These are phyloP conservation scores for Rhopilema esculentum DNA, from an alignment of 30 jellyfish, hydroid and myxozoan species.

Conservation along the genomic window DNA sequence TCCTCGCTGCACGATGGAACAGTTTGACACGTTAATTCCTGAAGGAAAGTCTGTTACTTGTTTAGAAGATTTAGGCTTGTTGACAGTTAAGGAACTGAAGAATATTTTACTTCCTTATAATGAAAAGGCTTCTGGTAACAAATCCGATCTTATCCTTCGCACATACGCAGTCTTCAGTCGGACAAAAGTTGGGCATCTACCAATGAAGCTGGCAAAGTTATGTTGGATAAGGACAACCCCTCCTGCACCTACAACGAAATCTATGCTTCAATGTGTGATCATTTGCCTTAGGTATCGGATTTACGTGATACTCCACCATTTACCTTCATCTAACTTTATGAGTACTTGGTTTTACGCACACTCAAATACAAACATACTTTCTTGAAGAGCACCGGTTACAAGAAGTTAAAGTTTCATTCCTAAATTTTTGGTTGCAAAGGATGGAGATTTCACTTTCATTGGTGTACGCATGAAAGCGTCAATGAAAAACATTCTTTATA, in stretches of 20 bases:
- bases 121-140: too few species aligned
- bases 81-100: too few species aligned
- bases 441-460: slow-evolving; percentile 2
- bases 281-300: slow-evolving; percentile 11
- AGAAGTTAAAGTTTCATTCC: slow-evolving; percentile 20
- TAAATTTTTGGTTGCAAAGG: slow-evolving; percentile 36
- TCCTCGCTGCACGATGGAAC: too few species aligned
- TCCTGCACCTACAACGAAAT: slow-evolving; percentile 12
- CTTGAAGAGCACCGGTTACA: slow-evolving; percentile 18
- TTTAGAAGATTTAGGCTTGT: too few species aligned
- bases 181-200: neutral
- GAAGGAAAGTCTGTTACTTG: too few species aligned
- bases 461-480: slow-evolving; percentile 48
- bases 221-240: slow-evolving; percentile 22
- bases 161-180: neutral
- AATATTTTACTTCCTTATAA: too few species aligned
- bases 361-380: slow-evolving; percentile 17
- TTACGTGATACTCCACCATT: slow-evolving; percentile 29
- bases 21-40: too few species aligned
- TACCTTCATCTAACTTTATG: slow-evolving; percentile 22
- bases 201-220: neutral
- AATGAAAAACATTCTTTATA: slow-evolving; percentile 21
- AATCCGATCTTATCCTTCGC: too few species aligned
- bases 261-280: slow-evolving; percentile 12
- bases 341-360: slow-evolving; percentile 22